Conservation (phyloP, 2,797 vertebrate species). For the Spheniscus humboldti region DNA sequence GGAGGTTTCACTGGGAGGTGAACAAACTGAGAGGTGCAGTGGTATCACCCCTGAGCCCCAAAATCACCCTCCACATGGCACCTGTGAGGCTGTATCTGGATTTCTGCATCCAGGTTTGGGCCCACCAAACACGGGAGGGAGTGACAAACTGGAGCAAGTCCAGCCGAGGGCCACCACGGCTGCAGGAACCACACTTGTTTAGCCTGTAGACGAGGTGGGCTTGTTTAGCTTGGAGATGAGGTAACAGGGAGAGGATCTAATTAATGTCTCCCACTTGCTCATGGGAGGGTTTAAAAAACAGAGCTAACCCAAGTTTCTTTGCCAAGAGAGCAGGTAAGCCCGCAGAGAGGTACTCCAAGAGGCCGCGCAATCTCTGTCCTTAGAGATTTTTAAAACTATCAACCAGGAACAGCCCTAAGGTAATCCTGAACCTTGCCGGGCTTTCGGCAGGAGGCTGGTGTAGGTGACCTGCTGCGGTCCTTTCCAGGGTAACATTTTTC, state of each 20-base stretch:
- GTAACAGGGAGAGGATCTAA: not conserved
- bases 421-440: not conserved
- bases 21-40: not conserved
- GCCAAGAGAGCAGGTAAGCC: not conserved
- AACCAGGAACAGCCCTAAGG: not conserved
- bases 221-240: not conserved
- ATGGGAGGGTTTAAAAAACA: not conserved
- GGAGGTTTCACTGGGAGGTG: not conserved
- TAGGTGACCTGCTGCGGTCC: not conserved
- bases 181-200: not conserved
- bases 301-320: not conserved
- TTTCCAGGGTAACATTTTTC: not conserved
- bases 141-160: not conserved
- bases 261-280: not conserved
- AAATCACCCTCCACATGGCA: not conserved
- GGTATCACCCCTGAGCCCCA: not conserved
- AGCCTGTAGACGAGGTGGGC: not conserved
- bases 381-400: not conserved
- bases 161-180: accelerated
- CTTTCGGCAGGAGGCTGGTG: not conserved
- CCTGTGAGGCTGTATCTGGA: not conserved
- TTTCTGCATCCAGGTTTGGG: not conserved
- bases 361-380: not conserved
- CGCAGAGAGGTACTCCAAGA: not conserved
- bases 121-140: not conserved